These are phyloP conservation scores for Ivindomyrus marchei DNA, from an alignment of 2,113 vertebrate genomes.

Conservation along the genomic window DNA sequence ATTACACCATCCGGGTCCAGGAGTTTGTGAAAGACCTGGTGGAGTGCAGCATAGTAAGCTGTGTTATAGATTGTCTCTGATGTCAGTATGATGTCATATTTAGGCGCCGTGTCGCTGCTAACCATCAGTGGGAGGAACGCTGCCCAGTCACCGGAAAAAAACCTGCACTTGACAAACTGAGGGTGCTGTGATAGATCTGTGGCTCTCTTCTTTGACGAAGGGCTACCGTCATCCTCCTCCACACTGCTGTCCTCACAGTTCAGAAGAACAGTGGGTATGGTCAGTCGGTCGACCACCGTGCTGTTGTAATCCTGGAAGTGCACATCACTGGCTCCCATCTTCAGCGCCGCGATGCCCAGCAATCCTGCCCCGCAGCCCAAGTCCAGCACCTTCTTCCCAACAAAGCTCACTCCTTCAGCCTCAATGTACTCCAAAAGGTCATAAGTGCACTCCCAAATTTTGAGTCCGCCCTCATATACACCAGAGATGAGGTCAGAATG, in stretches of 20 bases:
- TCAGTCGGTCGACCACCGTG: conserved; percentile 82
- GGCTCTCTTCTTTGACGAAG: conserved; percentile 45
- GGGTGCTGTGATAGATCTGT: conserved; percentile 32
- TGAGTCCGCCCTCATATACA: conserved; percentile 89
- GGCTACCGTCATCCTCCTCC: conserved; percentile 15
- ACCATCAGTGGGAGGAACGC: conserved; percentile 66
- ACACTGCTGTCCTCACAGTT: conserved; percentile 54
- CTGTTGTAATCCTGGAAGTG: conserved; percentile 97
- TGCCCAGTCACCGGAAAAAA: conserved; percentile 90
- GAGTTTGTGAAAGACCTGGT: conserved; percentile 62
- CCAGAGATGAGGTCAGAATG: conserved; percentile 87
- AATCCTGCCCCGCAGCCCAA: conserved; percentile 89
- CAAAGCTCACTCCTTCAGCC: conserved; percentile 60
- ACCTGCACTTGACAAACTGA: conserved; percentile 55
- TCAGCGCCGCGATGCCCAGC: conserved; percentile 77
- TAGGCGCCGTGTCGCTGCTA: conserved; percentile 46
- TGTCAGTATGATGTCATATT: conserved; percentile 83
- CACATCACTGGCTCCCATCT: conserved; percentile 63
- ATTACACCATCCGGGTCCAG: conserved; percentile 50
- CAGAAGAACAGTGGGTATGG: conserved; percentile 72
- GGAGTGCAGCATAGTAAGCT: conserved; percentile 70
- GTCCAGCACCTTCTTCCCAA: conserved; percentile 73
- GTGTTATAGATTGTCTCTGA: conserved; percentile 94
- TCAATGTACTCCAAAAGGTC: conserved; percentile 77
- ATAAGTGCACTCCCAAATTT: conserved; percentile 95